phyloP scores from a whole-genome alignment of 92 coral and sea anemone genomes.

The Epizoanthus stellaris region DNA sequence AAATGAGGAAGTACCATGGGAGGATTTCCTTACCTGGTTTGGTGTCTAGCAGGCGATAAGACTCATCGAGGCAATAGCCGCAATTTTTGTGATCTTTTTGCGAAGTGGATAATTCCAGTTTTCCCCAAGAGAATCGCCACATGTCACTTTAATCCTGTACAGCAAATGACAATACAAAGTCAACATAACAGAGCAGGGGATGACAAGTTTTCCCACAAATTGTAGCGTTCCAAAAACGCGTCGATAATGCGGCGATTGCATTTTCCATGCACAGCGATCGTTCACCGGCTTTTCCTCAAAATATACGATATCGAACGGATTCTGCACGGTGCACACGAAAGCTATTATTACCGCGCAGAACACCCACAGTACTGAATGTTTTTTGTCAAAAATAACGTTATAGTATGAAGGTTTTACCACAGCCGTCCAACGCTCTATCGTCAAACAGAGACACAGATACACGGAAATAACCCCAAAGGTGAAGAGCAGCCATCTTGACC shows the following conservation, averaged over 20 bases:
- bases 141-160: slow-evolving; percentile 28
- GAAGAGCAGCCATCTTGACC: slow-evolving; percentile 68
- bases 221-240: slow-evolving; percentile 54
- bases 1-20: too few relatives aligned
- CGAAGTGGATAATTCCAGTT: slow-evolving; percentile 52
- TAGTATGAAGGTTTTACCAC: slow-evolving; percentile 55
- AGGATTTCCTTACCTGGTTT: slow-evolving; percentile 48
- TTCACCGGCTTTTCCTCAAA: not conserved
- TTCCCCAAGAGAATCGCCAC: slow-evolving; percentile 9
- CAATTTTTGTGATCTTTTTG: slow-evolving; percentile 64
- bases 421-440: slow-evolving; percentile 64
- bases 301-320: slow-evolving; percentile 44
- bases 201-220: slow-evolving; percentile 46
- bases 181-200: slow-evolving; percentile 61
- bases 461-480: slow-evolving; percentile 43
- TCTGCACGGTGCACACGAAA: slow-evolving; percentile 31
- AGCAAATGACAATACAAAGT: slow-evolving; percentile 61
- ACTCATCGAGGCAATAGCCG: slow-evolving; percentile 54
- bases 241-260: slow-evolving; percentile 1
- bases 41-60: slow-evolving; percentile 70
- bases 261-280: slow-evolving; percentile 42
- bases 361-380: slow-evolving; percentile 32
- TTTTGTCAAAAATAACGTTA: slow-evolving; percentile 42
- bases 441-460: slow-evolving; percentile 51
- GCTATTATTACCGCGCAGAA: slow-evolving; percentile 29